phyloP scores from a whole-genome alignment of 1,140 invertebrate genomes.

The Sycophila sp. region DNA sequence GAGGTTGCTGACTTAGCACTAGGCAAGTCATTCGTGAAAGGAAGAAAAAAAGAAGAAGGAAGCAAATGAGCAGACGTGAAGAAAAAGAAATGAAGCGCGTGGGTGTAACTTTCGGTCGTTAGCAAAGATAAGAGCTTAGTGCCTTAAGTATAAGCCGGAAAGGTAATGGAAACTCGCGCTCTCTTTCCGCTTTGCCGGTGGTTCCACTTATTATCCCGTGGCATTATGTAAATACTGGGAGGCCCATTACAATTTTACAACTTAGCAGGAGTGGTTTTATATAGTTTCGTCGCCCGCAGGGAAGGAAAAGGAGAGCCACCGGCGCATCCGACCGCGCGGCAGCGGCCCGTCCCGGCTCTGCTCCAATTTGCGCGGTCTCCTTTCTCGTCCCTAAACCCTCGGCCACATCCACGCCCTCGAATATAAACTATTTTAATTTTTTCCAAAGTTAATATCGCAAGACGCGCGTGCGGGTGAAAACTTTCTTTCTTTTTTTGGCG shows the following conservation, averaged over 20 bases:
- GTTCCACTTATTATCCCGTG: slow-evolving; percentile 60
- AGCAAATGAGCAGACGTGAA: no score
- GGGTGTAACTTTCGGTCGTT: slow-evolving; percentile 46
- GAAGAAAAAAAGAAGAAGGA: slow-evolving; percentile 35
- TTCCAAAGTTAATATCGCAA: slow-evolving; percentile 19
- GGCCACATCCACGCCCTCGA: background rate
- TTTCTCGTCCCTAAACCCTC: background rate
- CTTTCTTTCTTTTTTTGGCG: slow-evolving; percentile 9
- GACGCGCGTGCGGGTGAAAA: background rate
- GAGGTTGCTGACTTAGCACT: no score
- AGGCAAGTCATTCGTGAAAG: background rate
- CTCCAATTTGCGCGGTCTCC: background rate
- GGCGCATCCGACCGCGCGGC: background rate
- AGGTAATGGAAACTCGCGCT: slow-evolving; percentile 52
- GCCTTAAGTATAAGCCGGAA: slow-evolving; percentile 36
- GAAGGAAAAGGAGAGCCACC: background rate
- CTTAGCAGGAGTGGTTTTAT: slow-evolving; percentile 58
- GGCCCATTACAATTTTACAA: slow-evolving; percentile 63
- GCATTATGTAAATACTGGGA: slow-evolving; percentile 64
- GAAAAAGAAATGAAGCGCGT: slow-evolving; percentile 51
- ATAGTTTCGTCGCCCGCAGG: slow-evolving; percentile 54
- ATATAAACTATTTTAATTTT: slow-evolving; percentile 31
- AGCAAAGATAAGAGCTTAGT: slow-evolving; percentile 53
- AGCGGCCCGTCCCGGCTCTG: background rate
- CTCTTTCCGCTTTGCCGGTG: slow-evolving; percentile 13